phyloP scores from a whole-genome alignment of 2,888 invertebrate genomes.

The Pterostichus madidus region DNA sequence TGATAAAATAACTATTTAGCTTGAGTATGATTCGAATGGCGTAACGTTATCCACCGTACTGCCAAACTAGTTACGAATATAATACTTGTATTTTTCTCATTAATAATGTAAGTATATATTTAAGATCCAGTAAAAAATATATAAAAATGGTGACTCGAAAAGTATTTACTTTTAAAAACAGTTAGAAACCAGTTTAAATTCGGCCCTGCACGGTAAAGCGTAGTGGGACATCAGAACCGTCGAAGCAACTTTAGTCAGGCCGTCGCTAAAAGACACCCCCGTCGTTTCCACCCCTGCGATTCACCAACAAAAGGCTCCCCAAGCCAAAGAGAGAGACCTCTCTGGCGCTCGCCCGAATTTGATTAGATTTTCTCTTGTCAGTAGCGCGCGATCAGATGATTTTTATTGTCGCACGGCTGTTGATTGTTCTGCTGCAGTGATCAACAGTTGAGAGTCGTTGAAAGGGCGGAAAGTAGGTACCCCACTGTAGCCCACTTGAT shows the following conservation, averaged over 20 bases:
- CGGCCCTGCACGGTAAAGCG: not conserved
- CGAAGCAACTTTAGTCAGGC: slow-evolving; percentile 20
- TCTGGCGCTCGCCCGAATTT: slow-evolving; percentile 42
- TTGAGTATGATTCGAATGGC: no score
- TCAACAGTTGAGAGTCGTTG: slow-evolving; percentile 41
- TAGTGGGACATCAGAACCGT: slow-evolving; percentile 11
- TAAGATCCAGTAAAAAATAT: no score
- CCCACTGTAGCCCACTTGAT: not conserved
- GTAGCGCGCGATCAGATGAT: slow-evolving; percentile 45
- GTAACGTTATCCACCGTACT: no score
- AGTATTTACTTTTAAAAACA: no score
- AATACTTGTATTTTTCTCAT: no score
- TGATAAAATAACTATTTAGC: no score
- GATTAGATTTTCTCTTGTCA: slow-evolving; percentile 62
- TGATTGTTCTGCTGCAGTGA: slow-evolving; percentile 44
- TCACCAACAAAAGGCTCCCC: slow-evolving; percentile 16
- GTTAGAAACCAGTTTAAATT: not conserved
- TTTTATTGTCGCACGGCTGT: slow-evolving; percentile 43
- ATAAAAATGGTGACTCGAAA: no score
- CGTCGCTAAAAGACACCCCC: not conserved
- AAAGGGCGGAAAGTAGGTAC: not conserved
- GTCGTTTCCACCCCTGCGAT: not conserved
- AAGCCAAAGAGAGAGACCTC: no score
- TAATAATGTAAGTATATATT: no score
- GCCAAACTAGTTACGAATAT: no score